A percentile compares a stretch with the other conserved stretches of the same genome.
Evolutionary conservation across 2,797 vertebrate species (phyloP).

Genomic region (Macropodus opercularis): DNA sequence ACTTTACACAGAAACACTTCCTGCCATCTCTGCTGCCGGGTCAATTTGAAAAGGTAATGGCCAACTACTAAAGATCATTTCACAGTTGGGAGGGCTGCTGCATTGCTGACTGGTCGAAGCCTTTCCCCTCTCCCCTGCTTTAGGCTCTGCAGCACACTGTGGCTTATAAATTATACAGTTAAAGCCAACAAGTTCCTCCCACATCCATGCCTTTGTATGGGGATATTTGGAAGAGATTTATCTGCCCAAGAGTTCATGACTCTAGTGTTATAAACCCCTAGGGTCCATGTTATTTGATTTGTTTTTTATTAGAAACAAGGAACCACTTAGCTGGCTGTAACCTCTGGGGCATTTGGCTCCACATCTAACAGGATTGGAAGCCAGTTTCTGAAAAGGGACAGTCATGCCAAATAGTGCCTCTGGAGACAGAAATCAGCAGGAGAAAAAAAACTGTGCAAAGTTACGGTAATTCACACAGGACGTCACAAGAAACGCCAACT

Average conservation of each 20-base stretch:
- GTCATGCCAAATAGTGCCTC: slow-evolving; percentile 43
- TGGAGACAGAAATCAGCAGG: slow-evolving; percentile 34
- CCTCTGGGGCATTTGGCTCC: slow-evolving; percentile 71
- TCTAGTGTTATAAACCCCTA: slow-evolving; percentile 58
- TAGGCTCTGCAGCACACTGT: slow-evolving; percentile 6
- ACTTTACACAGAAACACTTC: slow-evolving; percentile 57
- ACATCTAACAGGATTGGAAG: slow-evolving; percentile 59
- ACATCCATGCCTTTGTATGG: slow-evolving; percentile 46
- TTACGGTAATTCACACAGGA: slow-evolving; percentile 32
- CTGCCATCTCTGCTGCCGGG: slow-evolving; percentile 39
- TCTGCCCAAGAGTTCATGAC: slow-evolving; percentile 63
- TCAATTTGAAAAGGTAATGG: slow-evolving; percentile 61
- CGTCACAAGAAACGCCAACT: slow-evolving; percentile 39
- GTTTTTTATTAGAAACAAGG: slow-evolving; percentile 77
- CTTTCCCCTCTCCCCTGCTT: background rate
- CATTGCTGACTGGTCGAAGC: slow-evolving; percentile 36
- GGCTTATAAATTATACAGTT: slow-evolving; percentile 54
- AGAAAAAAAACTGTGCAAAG: slow-evolving; percentile 27
- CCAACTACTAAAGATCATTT: slow-evolving; percentile 61
- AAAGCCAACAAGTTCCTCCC: slow-evolving; percentile 47
- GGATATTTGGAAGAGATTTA: slow-evolving; percentile 57
- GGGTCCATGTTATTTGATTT: slow-evolving; percentile 73
- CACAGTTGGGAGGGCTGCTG: slow-evolving; percentile 55
- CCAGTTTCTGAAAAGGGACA: slow-evolving; percentile 41
- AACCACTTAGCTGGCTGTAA: slow-evolving; percentile 71